A percentile compares a stretch with the other conserved stretches of the same genome.
phyloP scores from a whole-genome alignment of 2,888 invertebrate genomes.

The Synanthedon vespiformis region DNA sequence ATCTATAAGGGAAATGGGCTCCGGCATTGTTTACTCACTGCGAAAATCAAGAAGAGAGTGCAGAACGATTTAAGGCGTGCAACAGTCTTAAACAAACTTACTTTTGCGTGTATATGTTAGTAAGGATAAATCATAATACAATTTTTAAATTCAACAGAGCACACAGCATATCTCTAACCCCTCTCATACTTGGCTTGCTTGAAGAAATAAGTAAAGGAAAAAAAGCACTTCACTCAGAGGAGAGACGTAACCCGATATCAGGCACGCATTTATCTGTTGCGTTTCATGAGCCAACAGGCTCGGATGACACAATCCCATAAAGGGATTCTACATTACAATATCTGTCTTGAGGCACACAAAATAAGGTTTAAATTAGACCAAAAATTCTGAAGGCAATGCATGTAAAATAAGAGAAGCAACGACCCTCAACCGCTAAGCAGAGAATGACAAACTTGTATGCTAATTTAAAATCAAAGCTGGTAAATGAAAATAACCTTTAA shows the following conservation, averaged over 20 bases:
- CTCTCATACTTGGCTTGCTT: not conserved
- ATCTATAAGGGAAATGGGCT: too few species aligned
- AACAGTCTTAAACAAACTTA: too few species aligned
- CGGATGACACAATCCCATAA: constrained; percentile 50
- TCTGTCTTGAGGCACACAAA: constrained; percentile 8
- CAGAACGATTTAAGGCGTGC: too few species aligned
- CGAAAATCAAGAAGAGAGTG: too few species aligned
- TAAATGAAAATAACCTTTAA: constrained; percentile 22
- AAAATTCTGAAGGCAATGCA: constrained; percentile 25
- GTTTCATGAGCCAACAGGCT: constrained; percentile 48
- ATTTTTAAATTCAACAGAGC: not conserved
- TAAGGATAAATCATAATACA: too few species aligned
- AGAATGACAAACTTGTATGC: constrained; percentile 2
- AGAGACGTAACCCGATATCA: constrained; percentile 53
- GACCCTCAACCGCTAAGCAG: constrained; percentile 29
- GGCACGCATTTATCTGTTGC: constrained; percentile 57
- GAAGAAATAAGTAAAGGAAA: constrained; percentile 18
- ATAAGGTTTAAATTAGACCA: constrained; percentile 21
- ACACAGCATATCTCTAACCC: not conserved
- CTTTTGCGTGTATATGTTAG: too few species aligned
- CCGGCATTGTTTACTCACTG: too few species aligned
- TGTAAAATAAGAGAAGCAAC: constrained; percentile 50
- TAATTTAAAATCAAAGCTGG: constrained; percentile 5
- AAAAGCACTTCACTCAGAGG: constrained; percentile 14
- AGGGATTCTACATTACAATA: constrained; percentile 1